Percentiles rank a stretch among this genome's conserved stretches.
Conservation (phyloP, 2,888 invertebrate genomes). For the Frankliniella intonsa region DNA sequence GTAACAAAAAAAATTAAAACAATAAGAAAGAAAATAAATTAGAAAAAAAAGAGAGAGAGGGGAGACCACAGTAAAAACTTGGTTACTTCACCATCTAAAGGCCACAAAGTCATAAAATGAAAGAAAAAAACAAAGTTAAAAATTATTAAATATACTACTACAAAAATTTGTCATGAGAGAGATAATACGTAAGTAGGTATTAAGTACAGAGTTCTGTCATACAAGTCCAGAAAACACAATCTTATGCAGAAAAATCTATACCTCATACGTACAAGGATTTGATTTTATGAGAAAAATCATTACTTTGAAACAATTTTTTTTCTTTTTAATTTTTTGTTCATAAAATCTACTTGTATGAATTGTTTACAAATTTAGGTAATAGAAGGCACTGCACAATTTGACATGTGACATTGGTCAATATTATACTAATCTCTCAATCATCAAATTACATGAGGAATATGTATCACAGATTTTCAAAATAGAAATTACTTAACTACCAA, state of each 20-base stretch:
- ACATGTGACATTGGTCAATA: background rate
- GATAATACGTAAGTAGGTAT: background rate
- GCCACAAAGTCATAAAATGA: background rate
- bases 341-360: too few species aligned
- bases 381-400: background rate
- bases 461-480: background rate
- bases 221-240: background rate
- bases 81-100: too few species aligned
- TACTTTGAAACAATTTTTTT: too few species aligned
- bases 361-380: background rate
- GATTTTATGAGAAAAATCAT: too few species aligned
- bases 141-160: background rate
- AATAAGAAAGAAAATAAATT: background rate
- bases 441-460: background rate
- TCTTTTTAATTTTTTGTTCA: too few species aligned
- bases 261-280: too few species aligned
- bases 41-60: too few species aligned
- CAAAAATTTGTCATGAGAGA: too few species aligned
- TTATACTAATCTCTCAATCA: conserved; percentile 7
- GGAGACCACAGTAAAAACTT: too few species aligned
- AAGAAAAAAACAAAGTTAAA: background rate
- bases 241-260: background rate
- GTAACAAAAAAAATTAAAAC: background rate
- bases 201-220: background rate
- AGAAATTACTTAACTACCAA: background rate